Base-by-base conservation (phyloP, 2,797 vertebrate genomes). In the Chelmon rostratus region DNA sequence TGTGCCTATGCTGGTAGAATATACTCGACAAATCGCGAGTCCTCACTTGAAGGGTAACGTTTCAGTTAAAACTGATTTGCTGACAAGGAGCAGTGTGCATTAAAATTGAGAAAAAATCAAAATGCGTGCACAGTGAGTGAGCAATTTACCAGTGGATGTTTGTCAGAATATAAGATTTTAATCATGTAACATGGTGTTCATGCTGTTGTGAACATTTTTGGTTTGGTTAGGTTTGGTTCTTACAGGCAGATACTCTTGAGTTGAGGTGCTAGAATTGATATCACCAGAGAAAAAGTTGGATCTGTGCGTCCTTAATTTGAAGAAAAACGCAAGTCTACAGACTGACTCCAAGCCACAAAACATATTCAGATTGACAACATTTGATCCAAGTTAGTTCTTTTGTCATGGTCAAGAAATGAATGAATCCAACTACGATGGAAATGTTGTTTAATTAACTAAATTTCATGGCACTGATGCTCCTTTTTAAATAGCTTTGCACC, bases 351-450 rank as follows among this genome's bases (percentile, higher is more conserved):
- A 37, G 54, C 44, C 1, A 31, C 57, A 61, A 38, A 15, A 16
- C 38, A 9, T 21, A 16, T 62, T 52, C 3, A 44, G 19, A 44
- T 37, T 19, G 8, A 28, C 28, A 33, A 5, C 4, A 13, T 28
- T 53, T 53, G 53, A 18, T 19, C 13, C 15, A 71, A n/a, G 23
- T 72, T 37, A 21, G 16, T 37, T 33, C 4, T 63, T 63, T 73
- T 9, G 2, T 23, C 28, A 54, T 2, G n/a, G 3, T 25, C 52
- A n/a, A n/a, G n/a, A n/a, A 56, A 31, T 52, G 15, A 68, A 31
- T n/a, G n/a, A 12, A 16, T 57, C 21, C 2, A 54, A 8, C 11
- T 68, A 12, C 5, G 47, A 52, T 67, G 0, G 2, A 54, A 68
- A 42, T 0, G 6, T 18, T 40, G n/a, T 15, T n/a, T 15, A 0